Base-by-base conservation (phyloP, 1,140 invertebrate genomes). In the Archivesica marissinica region DNA sequence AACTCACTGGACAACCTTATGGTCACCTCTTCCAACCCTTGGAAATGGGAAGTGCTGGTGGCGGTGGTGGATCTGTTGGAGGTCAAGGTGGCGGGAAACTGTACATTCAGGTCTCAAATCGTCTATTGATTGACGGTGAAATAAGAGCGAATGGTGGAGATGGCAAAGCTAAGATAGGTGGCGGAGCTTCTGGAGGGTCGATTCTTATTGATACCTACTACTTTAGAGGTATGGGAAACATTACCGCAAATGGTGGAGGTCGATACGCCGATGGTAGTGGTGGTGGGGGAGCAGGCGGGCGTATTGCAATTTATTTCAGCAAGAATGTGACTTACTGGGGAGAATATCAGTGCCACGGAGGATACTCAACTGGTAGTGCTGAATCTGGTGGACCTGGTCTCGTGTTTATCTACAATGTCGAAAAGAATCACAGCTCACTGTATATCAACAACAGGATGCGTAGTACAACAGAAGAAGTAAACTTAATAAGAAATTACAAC, bases 341-440 rank as follows among this genome's bases (percentile, higher is more conserved):
- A 9, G 68, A 56, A 6, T 92, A 88, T 72, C 85, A 89, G 52
- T 83, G 86, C 41, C 88, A 92, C 74, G 91, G 91, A 35, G 91
- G 91, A 23, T 78, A 52, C 20, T 79, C 61, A 15, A 68, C 28
- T 15, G 56, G 68, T 35, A 54, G 44, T 2, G 81, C 85, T n/a
- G 88, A 91, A 59, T 89, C 89, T 9, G 91, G 91, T 23, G 91
- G 91, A 1, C 91, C 91, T 7, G 91, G 91, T 0, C 86, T 89
- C 1, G 83, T 89, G 0, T 88, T 92, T 39, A 56, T 92, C 2
- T 92, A 89, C 64, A 90, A 92, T 54, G 78, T 85, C 30, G 80
- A 80, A 23, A 38, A 90, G 38, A 78, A 89, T n/a, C 91, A 92
- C 59, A 86, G 75, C 44, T 90, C 89, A 13, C 52, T 92, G 20